phyloP scores from a whole-genome alignment of 2,113 vertebrate genomes.

The Chelonoidis abingdonii region DNA sequence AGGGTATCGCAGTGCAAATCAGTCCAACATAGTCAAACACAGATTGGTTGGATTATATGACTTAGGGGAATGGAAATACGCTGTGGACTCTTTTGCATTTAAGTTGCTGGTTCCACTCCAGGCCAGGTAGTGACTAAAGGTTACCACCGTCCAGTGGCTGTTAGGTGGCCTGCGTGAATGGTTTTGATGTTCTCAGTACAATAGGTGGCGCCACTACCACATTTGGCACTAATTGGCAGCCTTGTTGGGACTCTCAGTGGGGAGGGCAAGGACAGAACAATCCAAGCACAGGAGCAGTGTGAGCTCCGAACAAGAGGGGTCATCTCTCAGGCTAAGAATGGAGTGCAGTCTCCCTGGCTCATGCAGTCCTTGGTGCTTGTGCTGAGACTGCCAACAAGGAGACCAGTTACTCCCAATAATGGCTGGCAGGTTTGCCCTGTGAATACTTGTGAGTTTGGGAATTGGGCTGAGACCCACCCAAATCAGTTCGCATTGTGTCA shows the following conservation, averaged over 20 bases:
- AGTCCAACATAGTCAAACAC: not conserved
- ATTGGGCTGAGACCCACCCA: not conserved
- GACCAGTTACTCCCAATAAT: not conserved
- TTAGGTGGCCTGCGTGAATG: not conserved
- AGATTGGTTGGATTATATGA: not conserved
- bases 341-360: not conserved
- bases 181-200: not conserved
- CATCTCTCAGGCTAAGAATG: not conserved
- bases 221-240: not conserved
- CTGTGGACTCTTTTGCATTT: not conserved
- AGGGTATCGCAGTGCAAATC: not conserved
- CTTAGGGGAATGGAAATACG: not conserved
- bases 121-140: not conserved
- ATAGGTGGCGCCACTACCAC: not conserved
- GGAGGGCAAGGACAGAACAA: not conserved
- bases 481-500: slow-evolving; percentile 23
- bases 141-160: not conserved
- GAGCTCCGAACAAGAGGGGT: not conserved
- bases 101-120: not conserved
- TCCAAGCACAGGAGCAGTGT: not conserved
- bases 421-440: not conserved
- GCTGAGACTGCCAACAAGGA: not conserved
- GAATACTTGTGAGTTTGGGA: slow-evolving; percentile 1
- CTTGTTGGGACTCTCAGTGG: not conserved
- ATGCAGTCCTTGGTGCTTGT: not conserved